Evolutionary conservation across 2,797 vertebrate species (phyloP), one percentile per base, ranked within the genome.

Genomic region (Pseudomugil tenellus): DNA sequence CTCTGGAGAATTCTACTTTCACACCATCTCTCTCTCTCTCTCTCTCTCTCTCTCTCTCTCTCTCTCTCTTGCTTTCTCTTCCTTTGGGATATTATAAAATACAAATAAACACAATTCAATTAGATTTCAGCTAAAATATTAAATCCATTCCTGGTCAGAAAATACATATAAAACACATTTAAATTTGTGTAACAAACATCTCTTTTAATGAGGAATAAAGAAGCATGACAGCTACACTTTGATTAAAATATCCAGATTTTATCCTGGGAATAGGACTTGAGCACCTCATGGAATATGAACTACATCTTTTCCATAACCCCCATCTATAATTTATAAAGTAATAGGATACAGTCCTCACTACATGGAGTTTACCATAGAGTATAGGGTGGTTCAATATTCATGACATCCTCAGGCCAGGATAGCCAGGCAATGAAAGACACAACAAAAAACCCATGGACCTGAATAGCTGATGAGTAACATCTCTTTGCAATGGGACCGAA

Each of bases 251-350:
- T 16, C 16, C 12, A 19, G 16, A 61, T 14, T 77, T 77, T 34
- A 61, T 14, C 21, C 17, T 16, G 21, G 31, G 63, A 57, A 54
- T 43, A 46, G 37, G 31, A 39, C 23, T 2, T 1, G 34, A 25
- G 21, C 76, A 54, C 28, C 2, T 60, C 21, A 39, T 3, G 76
- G 57, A 77, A 71, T 46, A 11, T 57, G 51, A 74, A 58, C 19
- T 53, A 71, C 62, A 58, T 51, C 56, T 68, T 39, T 74, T 71
- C 54, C 64, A 67, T 74, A 67, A 74, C 70, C 74, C 63, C 37
- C 60, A 88, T 90, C 43, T 71, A 85, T 92, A 79, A 89, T 90
- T 84, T 69, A 91, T 83, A 31, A 74, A 51, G 87, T 83, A 85
- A 87, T 71, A 25, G 7, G 80, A 91, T 90, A 80, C 74, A 84